phyloP scores from a whole-genome alignment of 2,888 invertebrate genomes.

The Campoletis raptor region DNA sequence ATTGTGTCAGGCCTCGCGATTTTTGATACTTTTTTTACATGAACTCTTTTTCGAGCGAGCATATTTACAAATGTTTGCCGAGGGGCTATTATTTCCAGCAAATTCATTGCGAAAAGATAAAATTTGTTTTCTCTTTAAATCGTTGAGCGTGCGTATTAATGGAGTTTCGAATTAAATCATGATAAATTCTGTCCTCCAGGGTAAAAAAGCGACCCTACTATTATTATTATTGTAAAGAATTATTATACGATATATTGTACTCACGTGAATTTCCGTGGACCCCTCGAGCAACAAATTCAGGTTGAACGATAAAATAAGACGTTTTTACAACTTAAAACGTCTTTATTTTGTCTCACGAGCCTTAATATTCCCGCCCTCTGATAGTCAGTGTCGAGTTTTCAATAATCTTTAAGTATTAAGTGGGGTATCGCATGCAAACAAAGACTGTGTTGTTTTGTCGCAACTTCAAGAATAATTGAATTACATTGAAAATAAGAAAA shows the following conservation, averaged over 20 bases:
- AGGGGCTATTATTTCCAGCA: constrained; percentile 28
- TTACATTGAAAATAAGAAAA: constrained; percentile 12
- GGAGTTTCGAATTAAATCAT: constrained; percentile 50
- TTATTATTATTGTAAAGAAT: constrained; percentile 55
- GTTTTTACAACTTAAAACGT: constrained; percentile 15
- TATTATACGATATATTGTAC: constrained; percentile 40
- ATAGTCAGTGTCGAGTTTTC: constrained; percentile 70
- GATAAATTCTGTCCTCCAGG: constrained; percentile 67
- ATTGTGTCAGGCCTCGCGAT: constrained; percentile 48
- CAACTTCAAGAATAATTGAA: constrained; percentile 41
- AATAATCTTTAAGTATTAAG: constrained; percentile 76
- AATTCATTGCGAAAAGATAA: constrained; percentile 25
- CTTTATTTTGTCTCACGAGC: constrained; percentile 15
- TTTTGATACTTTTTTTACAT: constrained; percentile 60
- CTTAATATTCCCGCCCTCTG: constrained; percentile 39
- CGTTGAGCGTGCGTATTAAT: constrained; percentile 36
- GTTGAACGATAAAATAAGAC: not conserved
- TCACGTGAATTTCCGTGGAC: constrained; percentile 48
- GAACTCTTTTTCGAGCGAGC: constrained; percentile 33
- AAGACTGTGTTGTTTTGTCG: constrained; percentile 69
- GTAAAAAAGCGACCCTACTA: constrained; percentile 54
- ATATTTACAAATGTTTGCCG: constrained; percentile 30
- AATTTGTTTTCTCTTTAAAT: constrained; percentile 6
- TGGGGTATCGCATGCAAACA: constrained; percentile 73
- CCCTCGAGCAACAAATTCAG: constrained; percentile 23